Evolutionary conservation across 2,797 vertebrate genomes (phyloP).

Genomic region (Dendrocincla tyrannina): DNA sequence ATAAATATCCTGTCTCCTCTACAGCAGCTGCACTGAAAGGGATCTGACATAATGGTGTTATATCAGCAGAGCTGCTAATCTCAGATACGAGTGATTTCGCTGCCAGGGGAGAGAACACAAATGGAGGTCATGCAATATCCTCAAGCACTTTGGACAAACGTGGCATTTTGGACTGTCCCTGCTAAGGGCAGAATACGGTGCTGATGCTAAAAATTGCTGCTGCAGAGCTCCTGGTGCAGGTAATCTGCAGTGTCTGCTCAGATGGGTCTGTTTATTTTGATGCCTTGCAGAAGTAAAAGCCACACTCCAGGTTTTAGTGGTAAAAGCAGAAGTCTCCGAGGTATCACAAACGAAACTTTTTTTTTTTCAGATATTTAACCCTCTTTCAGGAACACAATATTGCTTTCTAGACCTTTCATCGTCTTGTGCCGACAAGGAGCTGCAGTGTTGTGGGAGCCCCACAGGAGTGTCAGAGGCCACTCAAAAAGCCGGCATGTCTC

Average conservation of each 20-base stretch:
- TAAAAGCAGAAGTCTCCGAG: background rate
- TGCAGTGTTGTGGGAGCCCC: background rate
- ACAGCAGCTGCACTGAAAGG: constrained; percentile 2
- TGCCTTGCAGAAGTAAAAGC: background rate
- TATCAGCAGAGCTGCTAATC: background rate
- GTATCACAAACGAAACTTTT: background rate
- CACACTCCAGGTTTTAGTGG: background rate
- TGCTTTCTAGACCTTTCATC: background rate
- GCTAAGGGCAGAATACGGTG: background rate
- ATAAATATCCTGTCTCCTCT: constrained; percentile 26
- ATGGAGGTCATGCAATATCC: background rate
- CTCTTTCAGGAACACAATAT: background rate
- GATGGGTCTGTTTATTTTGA: background rate
- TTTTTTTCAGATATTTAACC: background rate
- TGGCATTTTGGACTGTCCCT: background rate
- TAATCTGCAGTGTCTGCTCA: background rate
- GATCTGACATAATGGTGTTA: constrained; percentile 16
- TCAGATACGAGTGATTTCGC: background rate
- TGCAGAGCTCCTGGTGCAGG: background rate
- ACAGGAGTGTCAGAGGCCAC: background rate
- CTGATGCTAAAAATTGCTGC: background rate
- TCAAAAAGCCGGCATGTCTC: rapidly evolving
- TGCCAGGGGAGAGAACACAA: background rate
- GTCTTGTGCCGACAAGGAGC: background rate
- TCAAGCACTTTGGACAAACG: background rate